Evolutionary conservation across 2,888 invertebrate genomes (phyloP), one percentile per base, ranked within the genome.

Genomic region (Bimastos eiseni): DNA sequence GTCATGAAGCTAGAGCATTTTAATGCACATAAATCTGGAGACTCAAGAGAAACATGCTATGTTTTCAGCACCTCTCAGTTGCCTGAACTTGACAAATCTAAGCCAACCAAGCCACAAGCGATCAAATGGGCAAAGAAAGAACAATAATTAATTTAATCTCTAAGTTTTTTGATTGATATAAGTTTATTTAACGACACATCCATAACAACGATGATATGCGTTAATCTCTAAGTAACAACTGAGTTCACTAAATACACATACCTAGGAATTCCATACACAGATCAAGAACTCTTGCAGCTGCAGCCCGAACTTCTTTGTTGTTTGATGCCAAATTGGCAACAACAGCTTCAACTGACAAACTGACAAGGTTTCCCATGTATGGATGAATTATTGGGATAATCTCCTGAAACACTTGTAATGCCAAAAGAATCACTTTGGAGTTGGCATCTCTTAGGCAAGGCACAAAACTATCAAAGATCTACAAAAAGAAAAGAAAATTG

Each of bases 361-460:
- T 91, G 55, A 91, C 55, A 37, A 86, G 34, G 86, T 86, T 86
- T 86, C 36, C 86, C 86, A 86, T 86, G 86, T 86, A 37, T 21
- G 36, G 36, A 37, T 86, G 86, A 86, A 86, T 86, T 19, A 34
- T 19, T 1, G 93, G 94, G 0, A 93, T 93, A 36, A 92, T 70
- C 93, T 91, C 93, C 90, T 93, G 93, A 89, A 94, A 91, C 92
- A 94, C 93, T 41, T 94, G 94, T 90, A 95, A 93, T 13, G 95
- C 95, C 91, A 93, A 93, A 91, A 95, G 92, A 91, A 94, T 95
- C 88, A 95, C 95, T 92, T 95, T 95, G 92, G 94, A 94, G 93
- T 95, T 95, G 30, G 94, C 93, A 92, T 95, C 95, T 91, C 94
- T 94, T 90, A 95, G 92, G 37, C 95, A 93, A 6, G 94, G 94